Evolutionary conservation across 2,888 invertebrate species (phyloP).

Genomic region (Cephus nigrinus): DNA sequence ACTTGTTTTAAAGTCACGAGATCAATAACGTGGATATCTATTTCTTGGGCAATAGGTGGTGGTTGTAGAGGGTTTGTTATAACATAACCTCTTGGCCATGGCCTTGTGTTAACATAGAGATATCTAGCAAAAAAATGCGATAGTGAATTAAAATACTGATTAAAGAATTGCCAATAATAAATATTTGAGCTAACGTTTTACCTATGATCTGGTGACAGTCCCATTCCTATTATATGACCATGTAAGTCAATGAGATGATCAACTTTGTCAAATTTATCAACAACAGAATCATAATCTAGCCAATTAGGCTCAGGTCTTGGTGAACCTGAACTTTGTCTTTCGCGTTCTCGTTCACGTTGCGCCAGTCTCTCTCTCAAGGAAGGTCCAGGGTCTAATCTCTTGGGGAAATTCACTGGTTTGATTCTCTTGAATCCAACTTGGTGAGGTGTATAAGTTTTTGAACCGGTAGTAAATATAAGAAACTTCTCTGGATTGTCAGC

Average conservation of each 20-base stretch:
- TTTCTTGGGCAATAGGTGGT: constrained; percentile 87
- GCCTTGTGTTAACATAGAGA: constrained; percentile 84
- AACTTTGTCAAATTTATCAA: constrained; percentile 77
- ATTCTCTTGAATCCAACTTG: constrained; percentile 85
- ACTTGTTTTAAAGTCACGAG: constrained; percentile 79
- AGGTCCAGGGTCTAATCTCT: constrained; percentile 76
- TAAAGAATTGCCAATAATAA: not conserved
- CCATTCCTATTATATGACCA: constrained; percentile 90
- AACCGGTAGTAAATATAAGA: constrained; percentile 86
- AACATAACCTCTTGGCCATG: constrained; percentile 82
- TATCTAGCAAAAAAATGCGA: constrained; percentile 68
- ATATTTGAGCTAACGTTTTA: constrained; percentile 21
- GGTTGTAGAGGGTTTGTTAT: constrained; percentile 83
- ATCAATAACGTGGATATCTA: constrained; percentile 89
- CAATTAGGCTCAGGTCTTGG: constrained; percentile 74
- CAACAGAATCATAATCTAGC: constrained; percentile 76
- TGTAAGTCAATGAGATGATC: constrained; percentile 86
- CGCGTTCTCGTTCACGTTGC: constrained; percentile 69
- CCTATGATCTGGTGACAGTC: constrained; percentile 82
- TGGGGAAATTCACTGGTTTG: constrained; percentile 76
- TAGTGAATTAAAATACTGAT: constrained; percentile 6
- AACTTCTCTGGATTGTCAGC: constrained; percentile 75
- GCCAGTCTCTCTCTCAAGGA: constrained; percentile 76
- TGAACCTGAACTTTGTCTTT: constrained; percentile 64
- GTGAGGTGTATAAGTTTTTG: constrained; percentile 86